phyloP scores from a whole-genome alignment of 1,140 invertebrate species.

The Bombus difficillimus region DNA sequence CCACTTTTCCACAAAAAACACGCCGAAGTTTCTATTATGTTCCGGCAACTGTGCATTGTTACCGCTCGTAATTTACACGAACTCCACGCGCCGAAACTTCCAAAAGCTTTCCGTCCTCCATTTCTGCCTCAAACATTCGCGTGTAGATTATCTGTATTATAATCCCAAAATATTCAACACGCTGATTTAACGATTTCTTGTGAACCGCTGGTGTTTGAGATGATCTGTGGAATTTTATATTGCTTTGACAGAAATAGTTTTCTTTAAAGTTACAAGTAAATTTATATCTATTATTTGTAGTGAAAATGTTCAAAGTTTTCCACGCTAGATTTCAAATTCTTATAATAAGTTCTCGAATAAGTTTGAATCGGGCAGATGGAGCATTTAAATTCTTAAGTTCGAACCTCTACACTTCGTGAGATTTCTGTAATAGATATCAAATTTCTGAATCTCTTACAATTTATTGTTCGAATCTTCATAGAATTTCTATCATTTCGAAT shows the following conservation, averaged over 20 bases:
- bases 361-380: background rate
- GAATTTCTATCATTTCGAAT: no score
- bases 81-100: background rate
- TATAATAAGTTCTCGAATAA: no score
- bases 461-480: no score
- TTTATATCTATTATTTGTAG: no score
- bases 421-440: no score
- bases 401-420: background rate
- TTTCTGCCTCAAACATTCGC: background rate
- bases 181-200: background rate
- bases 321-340: no score
- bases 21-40: conserved; percentile 14
- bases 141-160: background rate
- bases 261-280: no score
- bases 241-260: background rate
- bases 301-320: no score
- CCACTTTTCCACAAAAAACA: background rate
- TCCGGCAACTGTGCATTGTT: background rate
- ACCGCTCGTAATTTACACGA: background rate
- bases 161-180: background rate
- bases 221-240: background rate
- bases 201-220: background rate
- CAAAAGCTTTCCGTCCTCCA: background rate
- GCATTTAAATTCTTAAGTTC: background rate
- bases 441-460: no score